Conservation (phyloP, 2,797 vertebrate species). For the Scomberomorus guttatus region DNA sequence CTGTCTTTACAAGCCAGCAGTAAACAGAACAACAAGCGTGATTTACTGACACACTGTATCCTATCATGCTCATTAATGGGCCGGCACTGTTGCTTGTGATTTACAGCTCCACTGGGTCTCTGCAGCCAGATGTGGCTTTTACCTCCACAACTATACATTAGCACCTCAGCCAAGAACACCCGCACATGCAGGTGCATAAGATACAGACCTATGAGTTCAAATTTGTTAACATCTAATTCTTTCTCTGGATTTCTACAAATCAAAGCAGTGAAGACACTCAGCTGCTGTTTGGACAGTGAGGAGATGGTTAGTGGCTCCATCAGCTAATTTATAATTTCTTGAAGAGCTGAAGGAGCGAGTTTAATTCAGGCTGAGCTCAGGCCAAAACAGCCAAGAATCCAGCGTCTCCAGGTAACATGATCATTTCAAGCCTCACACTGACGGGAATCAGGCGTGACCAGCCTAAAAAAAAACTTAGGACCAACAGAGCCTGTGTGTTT, state of each 20-base stretch:
- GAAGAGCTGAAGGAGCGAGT: slow-evolving; percentile 11
- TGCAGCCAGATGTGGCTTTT: slow-evolving; percentile 32
- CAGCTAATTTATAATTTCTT: slow-evolving; percentile 30
- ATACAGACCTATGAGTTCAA: too few relatives aligned
- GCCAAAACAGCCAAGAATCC: slow-evolving; percentile 35
- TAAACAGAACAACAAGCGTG: slow-evolving; percentile 10
- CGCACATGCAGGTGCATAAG: background rate
- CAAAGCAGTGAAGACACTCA: background rate
- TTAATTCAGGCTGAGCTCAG: slow-evolving; percentile 15
- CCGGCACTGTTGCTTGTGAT: slow-evolving; percentile 10
- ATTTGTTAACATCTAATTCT: background rate
- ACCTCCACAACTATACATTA: slow-evolving; percentile 21
- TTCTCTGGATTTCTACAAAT: background rate
- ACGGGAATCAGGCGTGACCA: slow-evolving; percentile 39
- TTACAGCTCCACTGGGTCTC: slow-evolving; percentile 22
- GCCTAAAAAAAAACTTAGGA: slow-evolving; percentile 13
- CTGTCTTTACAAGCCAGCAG: slow-evolving; percentile 13
- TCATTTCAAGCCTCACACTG: slow-evolving; percentile 23
- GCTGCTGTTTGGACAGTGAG: background rate
- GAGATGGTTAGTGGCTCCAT: background rate
- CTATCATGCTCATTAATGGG: slow-evolving; percentile 19
- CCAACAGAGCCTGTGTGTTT: background rate
- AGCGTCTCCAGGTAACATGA: slow-evolving; percentile 54
- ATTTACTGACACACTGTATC: slow-evolving; percentile 5
- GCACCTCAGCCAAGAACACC: background rate